Evolutionary conservation across 2,797 vertebrate species (phyloP), one percentile per base, ranked within the genome.

Genomic region (Taenioides sp.): DNA sequence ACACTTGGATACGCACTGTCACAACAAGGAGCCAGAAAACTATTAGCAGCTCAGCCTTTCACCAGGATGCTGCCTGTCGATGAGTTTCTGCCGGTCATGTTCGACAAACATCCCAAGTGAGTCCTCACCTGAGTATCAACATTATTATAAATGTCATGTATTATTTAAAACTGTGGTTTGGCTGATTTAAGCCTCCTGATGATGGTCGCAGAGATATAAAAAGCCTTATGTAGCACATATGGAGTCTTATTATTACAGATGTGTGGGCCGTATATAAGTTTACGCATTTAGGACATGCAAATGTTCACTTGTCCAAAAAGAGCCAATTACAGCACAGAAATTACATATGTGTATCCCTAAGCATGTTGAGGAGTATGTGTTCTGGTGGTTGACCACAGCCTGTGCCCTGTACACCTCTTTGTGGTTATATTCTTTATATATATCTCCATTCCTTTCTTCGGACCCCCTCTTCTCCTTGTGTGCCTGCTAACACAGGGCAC

Each of bases 31-130:
- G 94, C 93, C 55, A 86, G 58, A n/a, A 95, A 95, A 85, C 71
- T 95, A 5, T 71, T 95, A 75, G 85, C 75, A 1, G 93, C 91
- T 0, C 67, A 90, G 28, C 86, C 93, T 7, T 88, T 95, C 5
- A 64, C 73, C 0, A 91, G 75, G 85, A 95, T 95, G 94, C 86
- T 95, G 63, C 94, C 94, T 0, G 94, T 95, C 0, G 94, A 95
- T 5, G 94, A 95, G 84, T 95, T 90, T 77, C 91, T 95, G 72
- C 94, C 94, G 7, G 63, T 95, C 86, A 95, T 95, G 94, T 95
- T 94, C 81, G 85, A 94, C 90, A 95, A 95, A 86, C 94, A 95
- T 80, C 94, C 94, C 28, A 93, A 93, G 94, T 94, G 11, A 92
- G 92, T 87, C 20, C 40, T 61, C 23, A 49, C 23, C 37, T 60